Base-by-base conservation (phyloP, 2,113 vertebrate genomes). In the Riparia riparia region DNA sequence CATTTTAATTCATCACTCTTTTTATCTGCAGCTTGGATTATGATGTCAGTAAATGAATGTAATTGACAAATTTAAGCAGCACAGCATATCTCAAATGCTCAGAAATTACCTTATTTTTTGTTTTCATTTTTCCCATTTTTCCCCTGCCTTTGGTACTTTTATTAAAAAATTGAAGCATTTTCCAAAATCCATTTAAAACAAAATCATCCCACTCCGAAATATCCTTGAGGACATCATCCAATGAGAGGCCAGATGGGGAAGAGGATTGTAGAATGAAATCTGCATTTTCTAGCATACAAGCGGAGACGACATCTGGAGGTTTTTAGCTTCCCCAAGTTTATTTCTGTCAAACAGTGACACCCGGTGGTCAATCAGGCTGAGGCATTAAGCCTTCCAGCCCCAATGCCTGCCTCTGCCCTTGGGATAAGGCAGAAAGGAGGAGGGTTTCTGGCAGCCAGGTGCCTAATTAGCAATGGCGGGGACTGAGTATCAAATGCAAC, bases 341-440 rank as follows among this genome's bases (percentile, higher is more conserved):
- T 80, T 63, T 89, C 91, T 95, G n/a, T 87, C 66, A 13, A 63
- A 94, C 49, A 96, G 77, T 93, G 95, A 94, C 84, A 93, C 90
- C 93, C 66, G 18, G 82, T 70, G 96, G 95, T 56, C 58, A n/a
- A 6, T 20, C n/a, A 28, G 49, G 14, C 32, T 44, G 5, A 26
- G 19, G 21, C 19, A 6, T 1, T 2, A 0, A 56, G 10, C 3
- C 29, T 21, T 11, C 2, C 11, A 47, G 2, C 12, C 8, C 44
- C 28, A 9, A 25, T 1, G 26, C 21, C 37, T 14, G 8, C 2
- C 26, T 24, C 18, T 70, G 60, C 16, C 57, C 12, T 24, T 24
- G 34, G 37, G 26, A 65, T 6, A 6, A 44, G 34, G 17, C 24
- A 51, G 84, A 70, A 50, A 25, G 22, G 54, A 47, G 42, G 5